phyloP scores from a whole-genome alignment of 2,797 vertebrate species.

The Crax fasciolata region DNA sequence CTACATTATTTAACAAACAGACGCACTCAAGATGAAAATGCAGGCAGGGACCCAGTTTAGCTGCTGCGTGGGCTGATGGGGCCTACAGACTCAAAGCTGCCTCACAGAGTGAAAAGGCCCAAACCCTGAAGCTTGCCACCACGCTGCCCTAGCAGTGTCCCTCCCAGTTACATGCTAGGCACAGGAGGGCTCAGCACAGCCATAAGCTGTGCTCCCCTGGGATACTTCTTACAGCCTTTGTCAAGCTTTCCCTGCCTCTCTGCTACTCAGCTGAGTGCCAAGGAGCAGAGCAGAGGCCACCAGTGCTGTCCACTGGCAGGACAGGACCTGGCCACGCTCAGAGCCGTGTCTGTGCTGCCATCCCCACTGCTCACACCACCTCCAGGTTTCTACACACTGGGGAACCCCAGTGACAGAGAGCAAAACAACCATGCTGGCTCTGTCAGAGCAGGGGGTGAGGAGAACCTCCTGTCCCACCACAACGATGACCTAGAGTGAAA shows the following conservation, averaged over 20 bases:
- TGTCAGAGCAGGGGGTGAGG: neutral
- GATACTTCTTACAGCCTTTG: neutral
- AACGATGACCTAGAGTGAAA: neutral
- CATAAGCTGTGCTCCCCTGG: neutral
- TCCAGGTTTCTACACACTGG: neutral
- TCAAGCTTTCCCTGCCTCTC: neutral
- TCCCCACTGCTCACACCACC: neutral
- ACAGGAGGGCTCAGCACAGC: neutral
- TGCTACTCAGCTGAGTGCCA: neutral
- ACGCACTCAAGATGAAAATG: neutral
- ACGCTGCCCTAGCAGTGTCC: accelerated
- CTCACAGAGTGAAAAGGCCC: neutral
- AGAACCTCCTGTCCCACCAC: neutral
- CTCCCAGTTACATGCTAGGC: neutral
- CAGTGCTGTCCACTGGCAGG: neutral
- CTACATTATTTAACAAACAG: conserved; percentile 64
- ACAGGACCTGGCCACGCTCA: accelerated
- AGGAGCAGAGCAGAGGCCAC: accelerated
- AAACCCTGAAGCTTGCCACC: neutral
- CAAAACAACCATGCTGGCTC: neutral
- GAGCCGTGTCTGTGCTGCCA: neutral
- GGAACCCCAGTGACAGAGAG: neutral
- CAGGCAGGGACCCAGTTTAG: conserved; percentile 34
- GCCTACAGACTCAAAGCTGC: neutral
- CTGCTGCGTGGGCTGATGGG: neutral